phyloP scores from a whole-genome alignment of 2,888 invertebrate genomes.

The Calephelis perditalis region DNA sequence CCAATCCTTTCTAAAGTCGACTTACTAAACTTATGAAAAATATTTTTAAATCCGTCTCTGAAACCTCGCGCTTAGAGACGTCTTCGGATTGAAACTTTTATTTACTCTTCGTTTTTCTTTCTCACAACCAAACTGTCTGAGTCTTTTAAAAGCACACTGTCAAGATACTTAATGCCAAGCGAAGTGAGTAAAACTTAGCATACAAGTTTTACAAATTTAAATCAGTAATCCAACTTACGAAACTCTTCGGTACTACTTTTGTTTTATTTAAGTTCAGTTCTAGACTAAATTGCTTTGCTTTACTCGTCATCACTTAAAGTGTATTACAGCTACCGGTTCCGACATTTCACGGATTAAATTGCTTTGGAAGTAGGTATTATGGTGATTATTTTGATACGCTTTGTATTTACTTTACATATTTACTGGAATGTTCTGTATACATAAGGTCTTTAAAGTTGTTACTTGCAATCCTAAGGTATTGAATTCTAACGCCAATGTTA shows the following conservation, averaged over 20 bases:
- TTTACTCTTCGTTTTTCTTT: constrained; percentile 1
- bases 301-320: neutral
- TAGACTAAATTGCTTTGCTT: constrained; percentile 9
- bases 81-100: constrained; percentile 5
- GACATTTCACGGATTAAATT: neutral
- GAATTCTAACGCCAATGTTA: too few species aligned
- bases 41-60: too few species aligned
- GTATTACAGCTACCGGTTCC: constrained; percentile 2
- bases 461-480: too few species aligned
- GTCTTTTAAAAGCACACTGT: constrained; percentile 7
- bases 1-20: too few species aligned
- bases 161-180: constrained; percentile 6
- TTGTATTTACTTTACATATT: too few species aligned
- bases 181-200: constrained; percentile 1
- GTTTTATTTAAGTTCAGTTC: constrained; percentile 6
- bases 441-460: too few species aligned
- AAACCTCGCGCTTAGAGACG: neutral
- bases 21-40: too few species aligned
- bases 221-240: constrained; percentile 2
- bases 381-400: neutral
- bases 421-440: too few species aligned
- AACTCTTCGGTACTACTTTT: constrained; percentile 8
- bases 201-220: constrained; percentile 11
- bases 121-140: neutral
- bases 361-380: neutral